Evolutionary conservation across 2,113 vertebrate genomes (phyloP).

Genomic region (Daphoenositta chrysoptera): DNA sequence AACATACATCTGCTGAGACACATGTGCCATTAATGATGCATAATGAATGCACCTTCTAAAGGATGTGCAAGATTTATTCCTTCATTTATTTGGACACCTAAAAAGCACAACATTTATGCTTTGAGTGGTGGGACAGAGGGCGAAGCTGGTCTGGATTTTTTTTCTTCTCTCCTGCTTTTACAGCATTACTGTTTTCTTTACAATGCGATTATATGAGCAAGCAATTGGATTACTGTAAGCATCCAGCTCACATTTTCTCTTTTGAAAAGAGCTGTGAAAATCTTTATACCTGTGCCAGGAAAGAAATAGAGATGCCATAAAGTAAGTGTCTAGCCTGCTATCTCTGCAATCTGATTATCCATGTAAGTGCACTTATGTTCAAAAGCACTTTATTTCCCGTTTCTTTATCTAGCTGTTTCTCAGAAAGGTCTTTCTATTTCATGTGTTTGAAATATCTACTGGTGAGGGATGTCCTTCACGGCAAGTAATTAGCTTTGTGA

Average conservation of each 20-base stretch:
- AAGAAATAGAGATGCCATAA: background rate
- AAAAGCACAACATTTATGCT: background rate
- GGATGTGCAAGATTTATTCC: background rate
- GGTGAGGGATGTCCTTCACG: background rate
- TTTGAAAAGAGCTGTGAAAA: background rate
- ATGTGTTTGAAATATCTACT: background rate
- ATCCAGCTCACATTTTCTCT: background rate
- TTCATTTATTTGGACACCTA: background rate
- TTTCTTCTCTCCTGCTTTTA: background rate
- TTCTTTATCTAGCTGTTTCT: background rate
- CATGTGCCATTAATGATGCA: fast-evolving
- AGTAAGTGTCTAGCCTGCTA: background rate
- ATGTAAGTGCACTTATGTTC: background rate
- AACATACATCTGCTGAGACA: background rate
- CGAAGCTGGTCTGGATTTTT: background rate
- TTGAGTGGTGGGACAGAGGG: background rate
- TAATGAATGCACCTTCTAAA: background rate
- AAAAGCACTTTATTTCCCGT: background rate
- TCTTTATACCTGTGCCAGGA: background rate
- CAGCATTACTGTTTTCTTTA: background rate
- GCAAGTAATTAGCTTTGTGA: background rate
- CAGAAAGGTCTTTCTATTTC: background rate
- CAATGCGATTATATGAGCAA: background rate
- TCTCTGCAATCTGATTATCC: background rate
- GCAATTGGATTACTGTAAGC: background rate